Percentiles rank a stretch among this genome's conserved stretches.
Evolutionary conservation across 2,888 invertebrate species (phyloP).

Genomic region (Rhagophthalmus giganteus): DNA sequence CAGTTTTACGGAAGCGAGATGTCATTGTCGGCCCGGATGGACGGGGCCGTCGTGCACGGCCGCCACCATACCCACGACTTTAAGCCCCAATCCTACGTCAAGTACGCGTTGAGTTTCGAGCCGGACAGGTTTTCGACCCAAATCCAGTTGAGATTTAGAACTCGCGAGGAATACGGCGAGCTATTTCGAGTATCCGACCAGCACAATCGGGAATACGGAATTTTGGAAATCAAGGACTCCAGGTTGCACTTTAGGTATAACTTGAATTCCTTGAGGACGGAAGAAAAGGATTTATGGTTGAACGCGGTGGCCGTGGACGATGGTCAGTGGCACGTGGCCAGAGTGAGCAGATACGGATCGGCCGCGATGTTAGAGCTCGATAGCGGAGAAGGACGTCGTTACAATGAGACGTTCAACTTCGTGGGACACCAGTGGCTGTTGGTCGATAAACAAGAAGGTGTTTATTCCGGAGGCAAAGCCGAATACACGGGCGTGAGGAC

Average conservation of each 20-base stretch:
- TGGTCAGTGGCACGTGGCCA: constrained; percentile 95
- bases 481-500: constrained; percentile 93
- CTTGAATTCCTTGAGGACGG: constrained; percentile 86
- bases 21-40: constrained; percentile 95
- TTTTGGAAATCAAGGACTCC: constrained; percentile 87
- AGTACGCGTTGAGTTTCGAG: constrained; percentile 92
- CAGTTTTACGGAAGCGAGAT: constrained; percentile 84
- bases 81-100: constrained; percentile 93
- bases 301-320: constrained; percentile 89
- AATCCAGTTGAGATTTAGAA: constrained; percentile 90
- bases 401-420: constrained; percentile 90
- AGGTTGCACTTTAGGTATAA: constrained; percentile 90
- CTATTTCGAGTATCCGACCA: constrained; percentile 92
- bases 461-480: constrained; percentile 94
- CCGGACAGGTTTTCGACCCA: constrained; percentile 91
- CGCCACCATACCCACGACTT: constrained; percentile 90
- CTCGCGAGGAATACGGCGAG: constrained; percentile 90
- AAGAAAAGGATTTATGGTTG: constrained; percentile 88
- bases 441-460: constrained; percentile 92
- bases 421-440: constrained; percentile 89
- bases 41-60: constrained; percentile 86
- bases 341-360: constrained; percentile 88
- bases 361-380: constrained; percentile 91
- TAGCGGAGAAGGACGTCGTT: constrained; percentile 91
- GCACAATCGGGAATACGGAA: constrained; percentile 91